These are phyloP conservation scores for Trinorchestia longiramus DNA, from an alignment of 1,140 invertebrate genomes.

Conservation along the genomic window DNA sequence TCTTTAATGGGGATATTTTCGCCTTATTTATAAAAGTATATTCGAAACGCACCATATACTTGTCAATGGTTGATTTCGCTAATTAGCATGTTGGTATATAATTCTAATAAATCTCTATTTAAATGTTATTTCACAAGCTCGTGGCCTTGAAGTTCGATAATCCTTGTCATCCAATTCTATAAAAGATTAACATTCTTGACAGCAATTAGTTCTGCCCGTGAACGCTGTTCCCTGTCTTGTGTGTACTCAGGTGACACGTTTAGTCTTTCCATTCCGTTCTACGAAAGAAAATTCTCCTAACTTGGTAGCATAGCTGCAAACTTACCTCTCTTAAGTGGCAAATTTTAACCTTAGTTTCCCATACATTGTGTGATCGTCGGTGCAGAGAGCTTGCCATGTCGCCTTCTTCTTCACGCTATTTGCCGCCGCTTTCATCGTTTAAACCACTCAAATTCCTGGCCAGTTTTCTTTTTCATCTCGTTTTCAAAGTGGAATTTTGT, in stretches of 20 bases:
- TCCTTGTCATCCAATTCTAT: background rate
- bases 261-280: background rate
- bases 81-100: background rate
- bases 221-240: background rate
- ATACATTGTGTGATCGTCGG: background rate
- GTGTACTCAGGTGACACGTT: background rate
- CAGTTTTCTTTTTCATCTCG: slow-evolving; percentile 9
- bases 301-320: background rate
- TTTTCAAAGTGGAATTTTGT: slow-evolving; percentile 34
- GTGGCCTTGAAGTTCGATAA: background rate
- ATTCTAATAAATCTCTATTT: background rate
- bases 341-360: background rate
- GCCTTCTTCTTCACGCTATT: background rate
- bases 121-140: background rate
- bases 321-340: background rate
- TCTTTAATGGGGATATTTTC: too few species aligned
- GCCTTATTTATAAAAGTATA: too few species aligned
- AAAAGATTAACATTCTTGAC: background rate
- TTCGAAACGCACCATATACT: background rate
- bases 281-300: background rate
- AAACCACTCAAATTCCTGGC: background rate
- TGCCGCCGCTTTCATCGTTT: background rate
- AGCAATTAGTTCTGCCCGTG: background rate
- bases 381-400: background rate
- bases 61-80: background rate